Evolutionary conservation across 2,888 invertebrate species (phyloP), one percentile per base, ranked within the genome.

Genomic region (Microchrysa polita): DNA sequence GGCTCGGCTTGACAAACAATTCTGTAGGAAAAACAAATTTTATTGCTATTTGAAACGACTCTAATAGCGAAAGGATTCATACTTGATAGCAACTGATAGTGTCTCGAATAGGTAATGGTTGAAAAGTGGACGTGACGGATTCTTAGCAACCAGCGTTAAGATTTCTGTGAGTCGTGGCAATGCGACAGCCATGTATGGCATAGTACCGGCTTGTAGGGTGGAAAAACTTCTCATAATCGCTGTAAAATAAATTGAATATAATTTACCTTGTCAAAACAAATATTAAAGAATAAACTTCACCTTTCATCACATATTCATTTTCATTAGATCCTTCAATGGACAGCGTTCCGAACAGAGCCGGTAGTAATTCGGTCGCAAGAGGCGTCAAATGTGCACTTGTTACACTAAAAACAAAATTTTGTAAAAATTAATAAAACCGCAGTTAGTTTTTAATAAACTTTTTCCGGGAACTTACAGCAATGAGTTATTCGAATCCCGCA

Each of bases 71-170:
- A 44, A 53, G 59, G 1, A 16, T 12, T 60, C 89, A 88, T 82
- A 93, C 93, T 91, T 92, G n/a, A 95, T 92, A 2, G 93, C 90
- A 59, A 99, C 86, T 27, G 97, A 94, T 53, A 99, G 87, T 0
- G 95, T 94, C 87, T 99, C 99, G 83, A 99, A 99, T 48, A 99
- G 87, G 85, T 94, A 99, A 83, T 99, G 99, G 87, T 98, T 98
- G 87, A 98, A 98, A 83, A 97, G 95, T 0, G 99, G 98, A 80
- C 96, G 94, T 80, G 94, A 95, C 0, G 98, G 95, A 87, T 98
- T 98, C 86, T 94, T 94, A 72, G 96, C 90, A 34, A 97, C 96
- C 44, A 90, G 85, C 4, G 91, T 86, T 57, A 98, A 86, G 83
- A 96, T 95, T 77, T 91, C 89, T 0, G 96, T 96, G 20, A 98